Evolutionary conservation across 2,797 vertebrate genomes (phyloP).

Genomic region (Sphenopsis melanotis): DNA sequence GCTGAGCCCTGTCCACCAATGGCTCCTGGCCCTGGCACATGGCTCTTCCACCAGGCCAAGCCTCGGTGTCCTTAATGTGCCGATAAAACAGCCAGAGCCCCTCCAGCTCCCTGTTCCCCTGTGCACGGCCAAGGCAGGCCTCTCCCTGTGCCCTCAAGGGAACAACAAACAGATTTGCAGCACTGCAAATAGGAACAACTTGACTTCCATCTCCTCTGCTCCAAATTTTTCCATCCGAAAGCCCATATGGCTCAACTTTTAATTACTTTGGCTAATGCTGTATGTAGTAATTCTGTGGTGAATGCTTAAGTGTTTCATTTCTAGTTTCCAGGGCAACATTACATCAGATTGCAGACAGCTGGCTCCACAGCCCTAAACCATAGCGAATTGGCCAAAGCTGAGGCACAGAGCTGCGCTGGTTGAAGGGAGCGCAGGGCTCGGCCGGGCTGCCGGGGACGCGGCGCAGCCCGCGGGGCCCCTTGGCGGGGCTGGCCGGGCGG

Average conservation of each 20-base stretch:
- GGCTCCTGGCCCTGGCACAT: accelerated
- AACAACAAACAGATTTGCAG: slow-evolving; percentile 49
- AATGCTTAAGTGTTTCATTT: slow-evolving; percentile 79
- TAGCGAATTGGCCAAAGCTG: slow-evolving; percentile 76
- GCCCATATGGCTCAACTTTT: slow-evolving; percentile 76
- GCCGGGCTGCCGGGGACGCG: slow-evolving; percentile 45
- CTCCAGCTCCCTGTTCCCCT: not conserved
- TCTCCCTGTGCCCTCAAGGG: not conserved
- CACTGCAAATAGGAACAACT: slow-evolving; percentile 67
- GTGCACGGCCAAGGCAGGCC: not conserved
- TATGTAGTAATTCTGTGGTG: slow-evolving; percentile 75
- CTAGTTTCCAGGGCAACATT: slow-evolving; percentile 84
- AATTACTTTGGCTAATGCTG: slow-evolving; percentile 79
- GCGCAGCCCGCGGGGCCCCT: slow-evolving; percentile 50
- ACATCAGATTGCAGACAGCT: slow-evolving; percentile 81
- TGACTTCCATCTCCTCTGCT: slow-evolving; percentile 47
- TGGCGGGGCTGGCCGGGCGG: slow-evolving; percentile 62
- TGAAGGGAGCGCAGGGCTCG: slow-evolving; percentile 62
- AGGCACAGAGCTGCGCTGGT: slow-evolving; percentile 62
- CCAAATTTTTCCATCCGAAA: slow-evolving; percentile 71
- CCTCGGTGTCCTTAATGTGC: accelerated
- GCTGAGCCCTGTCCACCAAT: accelerated
- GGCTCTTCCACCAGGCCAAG: not conserved
- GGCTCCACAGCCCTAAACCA: slow-evolving; percentile 75
- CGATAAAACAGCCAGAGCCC: not conserved